Evolutionary conservation across 2,113 vertebrate species (phyloP).

Genomic region (Platanista minor): DNA sequence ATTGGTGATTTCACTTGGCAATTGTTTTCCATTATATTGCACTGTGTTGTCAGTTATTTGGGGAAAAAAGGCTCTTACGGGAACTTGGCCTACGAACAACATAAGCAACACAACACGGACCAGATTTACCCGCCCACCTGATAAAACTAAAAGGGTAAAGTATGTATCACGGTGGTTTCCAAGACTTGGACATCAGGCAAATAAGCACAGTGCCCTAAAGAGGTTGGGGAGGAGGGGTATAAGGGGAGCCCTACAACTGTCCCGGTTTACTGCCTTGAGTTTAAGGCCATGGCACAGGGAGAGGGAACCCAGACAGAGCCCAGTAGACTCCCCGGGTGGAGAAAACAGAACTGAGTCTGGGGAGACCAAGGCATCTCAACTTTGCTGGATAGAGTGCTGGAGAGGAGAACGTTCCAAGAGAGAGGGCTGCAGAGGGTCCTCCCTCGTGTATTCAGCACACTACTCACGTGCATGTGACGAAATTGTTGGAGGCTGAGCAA

Average conservation of each 20-base stretch:
- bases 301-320: background rate
- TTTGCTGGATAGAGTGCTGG: background rate
- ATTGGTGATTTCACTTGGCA: slow-evolving; percentile 8
- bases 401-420: background rate
- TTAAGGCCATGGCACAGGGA: background rate
- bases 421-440: background rate
- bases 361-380: background rate
- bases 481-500: background rate
- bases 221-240: background rate
- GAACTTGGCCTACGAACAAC: background rate
- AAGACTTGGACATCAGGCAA: background rate
- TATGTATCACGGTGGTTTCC: background rate
- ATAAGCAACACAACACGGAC: background rate
- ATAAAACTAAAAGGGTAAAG: background rate
- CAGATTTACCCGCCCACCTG: background rate
- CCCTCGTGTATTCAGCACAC: background rate
- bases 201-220: background rate
- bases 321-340: background rate
- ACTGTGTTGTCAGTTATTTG: background rate
- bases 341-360: background rate
- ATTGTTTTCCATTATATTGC: background rate
- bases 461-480: background rate
- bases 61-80: background rate
- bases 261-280: background rate
- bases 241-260: background rate